These are phyloP conservation scores for Rhegmatorhina hoffmannsi DNA, from an alignment of 2,113 vertebrate genomes.

Conservation along the genomic window DNA sequence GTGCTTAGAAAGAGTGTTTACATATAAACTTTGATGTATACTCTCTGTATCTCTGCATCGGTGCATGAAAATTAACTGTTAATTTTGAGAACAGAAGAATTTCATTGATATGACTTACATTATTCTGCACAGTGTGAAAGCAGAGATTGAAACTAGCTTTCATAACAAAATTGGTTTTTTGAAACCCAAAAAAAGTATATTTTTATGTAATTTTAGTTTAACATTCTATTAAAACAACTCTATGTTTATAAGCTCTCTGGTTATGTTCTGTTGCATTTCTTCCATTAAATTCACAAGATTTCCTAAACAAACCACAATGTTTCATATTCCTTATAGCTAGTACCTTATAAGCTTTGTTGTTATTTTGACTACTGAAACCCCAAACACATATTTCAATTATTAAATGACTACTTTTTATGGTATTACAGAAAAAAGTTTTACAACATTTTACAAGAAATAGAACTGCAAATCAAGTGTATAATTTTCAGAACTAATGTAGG, in stretches of 20 bases:
- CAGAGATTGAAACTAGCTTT: not conserved
- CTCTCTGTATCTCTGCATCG: constrained; percentile 26
- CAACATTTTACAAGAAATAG: not conserved
- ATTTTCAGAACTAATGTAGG: not conserved
- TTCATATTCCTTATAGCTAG: not conserved
- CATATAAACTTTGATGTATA: constrained; percentile 30
- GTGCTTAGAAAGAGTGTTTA: constrained; percentile 25
- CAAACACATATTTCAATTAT: not conserved
- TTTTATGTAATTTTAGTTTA: not conserved
- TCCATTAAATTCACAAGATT: not conserved
- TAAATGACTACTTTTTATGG: not conserved
- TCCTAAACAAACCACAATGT: not conserved
- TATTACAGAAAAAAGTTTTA: not conserved
- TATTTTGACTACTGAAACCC: not conserved
- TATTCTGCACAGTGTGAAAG: constrained; percentile 5
- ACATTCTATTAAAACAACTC: not conserved
- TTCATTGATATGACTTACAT: constrained; percentile 10
- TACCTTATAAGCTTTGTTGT: not conserved
- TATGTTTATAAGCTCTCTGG: not conserved
- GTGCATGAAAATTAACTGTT: constrained; percentile 37
- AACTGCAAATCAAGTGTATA: not conserved
- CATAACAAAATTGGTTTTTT: not conserved
- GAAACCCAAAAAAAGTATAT: not conserved
- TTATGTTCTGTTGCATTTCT: not conserved
- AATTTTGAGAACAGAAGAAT: constrained; percentile 23